Evolutionary conservation across 2,113 vertebrate species (phyloP).

Genomic region (Balaeniceps rex): DNA sequence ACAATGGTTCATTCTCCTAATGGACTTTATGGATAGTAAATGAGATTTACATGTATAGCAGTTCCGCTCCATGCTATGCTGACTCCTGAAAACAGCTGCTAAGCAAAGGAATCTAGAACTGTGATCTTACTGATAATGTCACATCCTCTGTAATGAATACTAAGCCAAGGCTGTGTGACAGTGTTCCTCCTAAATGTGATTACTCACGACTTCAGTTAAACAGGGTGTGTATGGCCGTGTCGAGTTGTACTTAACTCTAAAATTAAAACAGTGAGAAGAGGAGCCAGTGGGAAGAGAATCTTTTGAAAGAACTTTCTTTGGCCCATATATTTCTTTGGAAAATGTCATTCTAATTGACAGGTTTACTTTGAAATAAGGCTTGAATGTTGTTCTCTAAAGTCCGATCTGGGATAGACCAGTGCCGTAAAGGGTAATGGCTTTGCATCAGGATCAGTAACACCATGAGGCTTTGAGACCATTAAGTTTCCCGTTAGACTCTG

Average conservation of each 20-base stretch:
- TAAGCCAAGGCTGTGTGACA: background rate
- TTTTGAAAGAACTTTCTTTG: background rate
- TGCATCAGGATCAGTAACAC: background rate
- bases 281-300: background rate
- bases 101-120: background rate
- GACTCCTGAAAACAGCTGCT: background rate
- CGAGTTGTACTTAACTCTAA: too few relatives aligned
- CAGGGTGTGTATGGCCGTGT: background rate
- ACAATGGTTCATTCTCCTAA: background rate
- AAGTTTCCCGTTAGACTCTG: background rate
- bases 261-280: background rate
- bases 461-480: too few relatives aligned
- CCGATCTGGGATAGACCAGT: background rate
- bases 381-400: background rate
- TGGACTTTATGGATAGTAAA: background rate
- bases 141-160: background rate
- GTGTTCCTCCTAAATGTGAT: background rate
- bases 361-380: background rate
- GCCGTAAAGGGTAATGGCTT: background rate
- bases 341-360: background rate
- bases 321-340: background rate
- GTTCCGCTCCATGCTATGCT: background rate
- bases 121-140: background rate
- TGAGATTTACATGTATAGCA: background rate
- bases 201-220: background rate